phyloP scores from a whole-genome alignment of 2,113 vertebrate genomes.

The Zapus hudsonius region DNA sequence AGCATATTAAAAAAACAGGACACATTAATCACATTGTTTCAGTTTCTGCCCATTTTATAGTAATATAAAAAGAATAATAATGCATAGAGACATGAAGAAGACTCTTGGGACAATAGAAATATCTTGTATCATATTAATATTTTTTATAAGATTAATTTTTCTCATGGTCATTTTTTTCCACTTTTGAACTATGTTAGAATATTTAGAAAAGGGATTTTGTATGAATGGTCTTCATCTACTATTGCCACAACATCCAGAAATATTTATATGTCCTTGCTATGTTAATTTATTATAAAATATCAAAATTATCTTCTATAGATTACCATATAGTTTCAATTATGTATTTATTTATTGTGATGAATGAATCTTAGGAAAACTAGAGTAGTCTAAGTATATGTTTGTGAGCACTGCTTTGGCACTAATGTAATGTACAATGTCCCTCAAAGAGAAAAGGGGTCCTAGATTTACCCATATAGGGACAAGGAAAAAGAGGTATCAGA shows the following conservation, averaged over 20 bases:
- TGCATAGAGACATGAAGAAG: neutral
- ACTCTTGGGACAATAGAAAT: neutral
- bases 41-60: neutral
- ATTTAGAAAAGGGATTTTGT: neutral
- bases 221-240: neutral
- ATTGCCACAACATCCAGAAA: neutral
- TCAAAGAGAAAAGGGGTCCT: neutral
- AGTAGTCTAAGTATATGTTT: neutral
- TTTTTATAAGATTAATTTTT: neutral
- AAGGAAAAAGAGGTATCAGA: neutral
- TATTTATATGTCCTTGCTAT: neutral
- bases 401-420: neutral
- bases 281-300: neutral
- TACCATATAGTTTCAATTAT: neutral
- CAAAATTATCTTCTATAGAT: neutral
- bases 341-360: neutral
- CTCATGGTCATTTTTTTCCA: neutral
- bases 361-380: neutral
- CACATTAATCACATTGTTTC: neutral
- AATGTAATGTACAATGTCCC: neutral
- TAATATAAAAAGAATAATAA: neutral
- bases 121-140: neutral
- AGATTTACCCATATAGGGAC: neutral
- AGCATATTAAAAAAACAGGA: neutral
- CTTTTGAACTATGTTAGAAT: neutral